A percentile compares a stretch with the other conserved stretches of the same genome.
Conservation (phyloP, 1,140 invertebrate genomes). For the Lordiphosa stackelbergi region DNA sequence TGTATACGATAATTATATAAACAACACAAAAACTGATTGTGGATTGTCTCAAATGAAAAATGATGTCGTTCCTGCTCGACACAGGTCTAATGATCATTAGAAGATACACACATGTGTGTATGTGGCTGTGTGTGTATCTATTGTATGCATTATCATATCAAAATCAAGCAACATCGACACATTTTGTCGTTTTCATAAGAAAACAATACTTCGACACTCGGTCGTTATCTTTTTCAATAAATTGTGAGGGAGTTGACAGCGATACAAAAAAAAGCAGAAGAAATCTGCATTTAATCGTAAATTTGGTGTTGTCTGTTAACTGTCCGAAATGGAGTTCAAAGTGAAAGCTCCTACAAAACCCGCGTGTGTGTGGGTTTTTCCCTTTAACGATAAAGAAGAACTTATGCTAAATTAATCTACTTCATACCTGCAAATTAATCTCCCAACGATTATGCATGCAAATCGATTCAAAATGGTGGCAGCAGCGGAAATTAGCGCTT, state of each 20-base stretch:
- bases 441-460: slow-evolving; percentile 53
- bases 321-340: slow-evolving; percentile 60
- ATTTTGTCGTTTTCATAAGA: slow-evolving; percentile 68
- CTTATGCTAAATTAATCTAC: slow-evolving; percentile 37
- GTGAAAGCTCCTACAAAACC: slow-evolving; percentile 53
- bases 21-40: slow-evolving; percentile 48
- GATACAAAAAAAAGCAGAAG: slow-evolving; percentile 14
- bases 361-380: slow-evolving; percentile 61
- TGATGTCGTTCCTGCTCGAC: slow-evolving; percentile 43
- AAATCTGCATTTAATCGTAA: slow-evolving; percentile 61
- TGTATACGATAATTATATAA: slow-evolving; percentile 49
- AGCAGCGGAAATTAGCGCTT: slow-evolving; percentile 58
- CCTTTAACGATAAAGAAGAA: slow-evolving; percentile 45
- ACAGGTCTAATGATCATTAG: slow-evolving; percentile 48
- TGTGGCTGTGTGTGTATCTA: slow-evolving; percentile 22
- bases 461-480: slow-evolving; percentile 66
- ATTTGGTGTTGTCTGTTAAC: slow-evolving; percentile 48
- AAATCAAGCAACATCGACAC: slow-evolving; percentile 51
- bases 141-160: slow-evolving; percentile 61
- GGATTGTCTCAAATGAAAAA: slow-evolving; percentile 44
- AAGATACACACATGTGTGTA: slow-evolving; percentile 19
- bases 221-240: slow-evolving; percentile 58
- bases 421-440: slow-evolving; percentile 52
- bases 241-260: slow-evolving; percentile 70
- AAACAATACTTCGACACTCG: slow-evolving; percentile 46